Percentiles rank a stretch among this genome's conserved stretches.
Conservation (phyloP, 2,888 invertebrate genomes). For the Molorchus minor region DNA sequence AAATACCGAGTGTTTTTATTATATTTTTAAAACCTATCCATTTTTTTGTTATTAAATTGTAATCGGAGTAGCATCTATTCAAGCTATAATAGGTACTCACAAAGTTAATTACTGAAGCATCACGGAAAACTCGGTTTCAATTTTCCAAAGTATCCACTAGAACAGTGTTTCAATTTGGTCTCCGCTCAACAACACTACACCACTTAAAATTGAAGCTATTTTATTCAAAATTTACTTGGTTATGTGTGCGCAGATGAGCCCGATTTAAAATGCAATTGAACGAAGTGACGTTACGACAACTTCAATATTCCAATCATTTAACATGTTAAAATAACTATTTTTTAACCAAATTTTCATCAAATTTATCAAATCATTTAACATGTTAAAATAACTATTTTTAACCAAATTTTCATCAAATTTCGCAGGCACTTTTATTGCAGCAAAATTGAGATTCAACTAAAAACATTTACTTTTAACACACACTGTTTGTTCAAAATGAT, state of each 20-base stretch:
- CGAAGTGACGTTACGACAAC: not conserved
- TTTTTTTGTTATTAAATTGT: no score
- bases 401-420: no score
- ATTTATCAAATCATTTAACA: conserved; percentile 3
- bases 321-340: conserved; percentile 3
- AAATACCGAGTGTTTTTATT: no score
- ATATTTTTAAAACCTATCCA: no score
- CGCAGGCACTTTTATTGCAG: no score
- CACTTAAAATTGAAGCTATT: not conserved
- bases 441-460: not conserved
- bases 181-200: not conserved
- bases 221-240: not conserved
- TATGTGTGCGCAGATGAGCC: not conserved
- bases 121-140: no score
- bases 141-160: no score
- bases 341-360: no score
- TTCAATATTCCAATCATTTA: conserved; percentile 1
- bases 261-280: not conserved
- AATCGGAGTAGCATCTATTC: no score
- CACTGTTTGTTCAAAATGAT: not conserved
- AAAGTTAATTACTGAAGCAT: no score
- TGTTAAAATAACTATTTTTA: no score
- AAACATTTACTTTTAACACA: not conserved
- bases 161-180: not conserved
- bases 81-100: no score